Conservation (phyloP, 2,797 vertebrate genomes). For the Leucoraja ocellata region DNA sequence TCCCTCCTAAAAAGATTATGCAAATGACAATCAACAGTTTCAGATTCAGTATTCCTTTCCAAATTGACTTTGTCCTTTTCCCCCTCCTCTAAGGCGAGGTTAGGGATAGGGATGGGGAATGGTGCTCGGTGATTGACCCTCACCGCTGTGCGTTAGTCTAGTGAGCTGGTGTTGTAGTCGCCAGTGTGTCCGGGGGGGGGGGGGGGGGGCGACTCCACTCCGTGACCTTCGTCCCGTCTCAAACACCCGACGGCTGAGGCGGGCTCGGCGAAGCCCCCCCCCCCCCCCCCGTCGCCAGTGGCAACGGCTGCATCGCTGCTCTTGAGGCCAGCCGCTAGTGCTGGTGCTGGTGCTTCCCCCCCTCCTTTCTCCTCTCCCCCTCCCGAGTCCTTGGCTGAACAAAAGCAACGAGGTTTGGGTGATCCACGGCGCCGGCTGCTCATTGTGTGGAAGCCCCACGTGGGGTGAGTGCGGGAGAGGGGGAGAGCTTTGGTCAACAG, state of each 20-base stretch:
- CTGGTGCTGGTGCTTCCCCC: too few relatives aligned
- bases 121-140: background rate
- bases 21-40: too few relatives aligned
- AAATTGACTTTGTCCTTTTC: background rate
- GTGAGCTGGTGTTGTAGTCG: too few relatives aligned
- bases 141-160: too few relatives aligned
- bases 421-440: background rate
- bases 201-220: too few relatives aligned
- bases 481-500: background rate
- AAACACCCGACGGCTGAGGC: conserved; percentile 10
- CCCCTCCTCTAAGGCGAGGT: background rate
- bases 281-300: conserved; percentile 9
- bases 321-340: conserved; percentile 23
- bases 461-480: background rate
- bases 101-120: too few relatives aligned
- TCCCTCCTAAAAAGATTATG: too few relatives aligned
- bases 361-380: too few relatives aligned
- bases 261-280: background rate
- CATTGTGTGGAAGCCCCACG: background rate
- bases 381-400: background rate
- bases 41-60: too few relatives aligned
- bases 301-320: conserved; percentile 39
- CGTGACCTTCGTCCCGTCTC: background rate
- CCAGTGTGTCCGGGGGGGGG: background rate
- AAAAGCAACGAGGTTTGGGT: background rate